Evolutionary conservation across 2,888 invertebrate species (phyloP).

Genomic region (Chalcis sispes): DNA sequence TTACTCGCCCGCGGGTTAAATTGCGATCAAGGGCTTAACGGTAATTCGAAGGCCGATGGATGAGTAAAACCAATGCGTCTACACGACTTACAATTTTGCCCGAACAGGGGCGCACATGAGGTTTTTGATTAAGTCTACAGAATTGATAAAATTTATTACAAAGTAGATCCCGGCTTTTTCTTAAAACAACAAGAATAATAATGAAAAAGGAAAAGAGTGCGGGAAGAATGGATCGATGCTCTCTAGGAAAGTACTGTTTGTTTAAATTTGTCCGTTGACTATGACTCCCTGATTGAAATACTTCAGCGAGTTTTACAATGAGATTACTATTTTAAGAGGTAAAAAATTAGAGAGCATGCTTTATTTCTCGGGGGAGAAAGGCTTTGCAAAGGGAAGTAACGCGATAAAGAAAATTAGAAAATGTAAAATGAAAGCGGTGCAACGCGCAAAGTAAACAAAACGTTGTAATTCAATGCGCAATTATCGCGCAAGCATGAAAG

Average conservation of each 20-base stretch:
- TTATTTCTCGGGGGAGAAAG: background rate
- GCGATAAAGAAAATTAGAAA: background rate
- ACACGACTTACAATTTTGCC: slow-evolving; percentile 51
- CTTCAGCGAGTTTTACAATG: no score
- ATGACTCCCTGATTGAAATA: no score
- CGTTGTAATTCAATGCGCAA: background rate
- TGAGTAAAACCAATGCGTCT: slow-evolving; percentile 59
- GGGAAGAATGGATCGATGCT: background rate
- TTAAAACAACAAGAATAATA: slow-evolving; percentile 1
- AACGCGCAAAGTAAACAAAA: slow-evolving; percentile 26
- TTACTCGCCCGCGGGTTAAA: slow-evolving; percentile 71
- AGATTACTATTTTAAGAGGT: no score
- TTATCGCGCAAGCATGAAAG: slow-evolving; percentile 16
- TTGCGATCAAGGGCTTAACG: slow-evolving; percentile 75
- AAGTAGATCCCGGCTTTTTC: slow-evolving; percentile 15
- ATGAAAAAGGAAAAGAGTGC: background rate
- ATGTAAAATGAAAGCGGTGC: background rate
- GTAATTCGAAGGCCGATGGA: slow-evolving; percentile 72
- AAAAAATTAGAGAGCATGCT: no score
- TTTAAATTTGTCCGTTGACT: no score
- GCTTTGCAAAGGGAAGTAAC: background rate
- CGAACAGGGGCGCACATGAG: background rate
- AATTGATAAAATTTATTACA: slow-evolving; percentile 34
- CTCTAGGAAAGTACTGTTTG: background rate
- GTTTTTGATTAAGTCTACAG: slow-evolving; percentile 48